phyloP scores from a whole-genome alignment of 2,113 vertebrate genomes.

The Vimba vimba region DNA sequence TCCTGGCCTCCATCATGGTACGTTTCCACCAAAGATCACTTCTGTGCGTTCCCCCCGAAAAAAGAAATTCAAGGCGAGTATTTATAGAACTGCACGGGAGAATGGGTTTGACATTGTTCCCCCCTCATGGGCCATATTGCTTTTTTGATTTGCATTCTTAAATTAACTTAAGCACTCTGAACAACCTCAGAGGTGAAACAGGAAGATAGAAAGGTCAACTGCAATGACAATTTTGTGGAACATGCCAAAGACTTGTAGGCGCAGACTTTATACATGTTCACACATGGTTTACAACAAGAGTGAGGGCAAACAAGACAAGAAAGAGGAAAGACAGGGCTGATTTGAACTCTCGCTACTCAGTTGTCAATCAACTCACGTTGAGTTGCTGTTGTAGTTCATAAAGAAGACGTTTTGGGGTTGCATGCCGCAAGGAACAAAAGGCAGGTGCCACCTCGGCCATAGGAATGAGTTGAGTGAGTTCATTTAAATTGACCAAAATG shows the following conservation, averaged over 20 bases:
- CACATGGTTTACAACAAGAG: constrained; percentile 2
- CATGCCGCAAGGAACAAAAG: constrained; percentile 28
- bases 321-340: background rate
- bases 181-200: background rate
- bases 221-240: constrained; percentile 24
- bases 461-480: background rate
- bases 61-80: background rate
- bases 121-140: background rate
- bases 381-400: constrained; percentile 29
- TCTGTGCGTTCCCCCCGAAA: constrained; percentile 1
- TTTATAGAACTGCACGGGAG: background rate
- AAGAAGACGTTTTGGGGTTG: constrained; percentile 10
- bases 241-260: background rate
- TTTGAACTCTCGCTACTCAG: no score
- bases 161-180: background rate
- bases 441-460: background rate
- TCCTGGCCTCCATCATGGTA: constrained; percentile 40
- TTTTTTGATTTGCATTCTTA: constrained; percentile 8
- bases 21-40: constrained; percentile 15
- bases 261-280: constrained; percentile 16
- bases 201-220: background rate
- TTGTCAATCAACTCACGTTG: background rate
- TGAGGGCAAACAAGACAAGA: background rate
- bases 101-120: constrained; percentile 4
- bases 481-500: constrained; percentile 14